Evolutionary conservation across 2,888 invertebrate genomes (phyloP).

Genomic region (Tetragonula carbonaria): DNA sequence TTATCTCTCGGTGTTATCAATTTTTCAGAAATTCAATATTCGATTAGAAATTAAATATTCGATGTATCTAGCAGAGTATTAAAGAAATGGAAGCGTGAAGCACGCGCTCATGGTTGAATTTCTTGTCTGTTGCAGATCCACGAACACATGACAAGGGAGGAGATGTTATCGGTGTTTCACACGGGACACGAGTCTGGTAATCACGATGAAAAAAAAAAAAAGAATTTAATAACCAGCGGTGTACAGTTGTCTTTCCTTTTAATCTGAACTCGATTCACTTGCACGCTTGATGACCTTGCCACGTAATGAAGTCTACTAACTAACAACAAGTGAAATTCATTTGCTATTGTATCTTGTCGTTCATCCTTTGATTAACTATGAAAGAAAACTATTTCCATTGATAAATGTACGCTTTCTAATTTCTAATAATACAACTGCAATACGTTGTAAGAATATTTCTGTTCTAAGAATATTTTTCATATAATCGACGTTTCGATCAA

Average conservation of each 20-base stretch:
- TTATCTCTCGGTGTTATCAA: too few species aligned
- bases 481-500: not conserved
- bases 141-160: constrained; percentile 94
- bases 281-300: constrained; percentile 13
- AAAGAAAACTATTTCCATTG: not conserved
- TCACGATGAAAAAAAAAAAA: constrained; percentile 58
- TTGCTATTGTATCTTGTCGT: not conserved
- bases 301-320: not conserved
- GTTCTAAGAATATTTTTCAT: too few species aligned
- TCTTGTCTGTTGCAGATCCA: constrained; percentile 89
- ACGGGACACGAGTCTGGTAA: constrained; percentile 89
- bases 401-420: not conserved
- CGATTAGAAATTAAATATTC: too few species aligned
- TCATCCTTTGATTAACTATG: not conserved
- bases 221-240: constrained; percentile 16
- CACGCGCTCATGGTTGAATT: constrained; percentile 8
- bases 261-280: constrained; percentile 14
- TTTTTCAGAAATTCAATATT: too few species aligned
- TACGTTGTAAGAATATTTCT: too few species aligned
- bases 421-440: not conserved
- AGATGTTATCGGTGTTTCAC: constrained; percentile 93
- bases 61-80: too few species aligned
- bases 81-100: not conserved
- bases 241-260: not conserved
- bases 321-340: not conserved